Base-by-base conservation (phyloP, 2,888 invertebrate genomes). In the Polyommatus icarus region DNA sequence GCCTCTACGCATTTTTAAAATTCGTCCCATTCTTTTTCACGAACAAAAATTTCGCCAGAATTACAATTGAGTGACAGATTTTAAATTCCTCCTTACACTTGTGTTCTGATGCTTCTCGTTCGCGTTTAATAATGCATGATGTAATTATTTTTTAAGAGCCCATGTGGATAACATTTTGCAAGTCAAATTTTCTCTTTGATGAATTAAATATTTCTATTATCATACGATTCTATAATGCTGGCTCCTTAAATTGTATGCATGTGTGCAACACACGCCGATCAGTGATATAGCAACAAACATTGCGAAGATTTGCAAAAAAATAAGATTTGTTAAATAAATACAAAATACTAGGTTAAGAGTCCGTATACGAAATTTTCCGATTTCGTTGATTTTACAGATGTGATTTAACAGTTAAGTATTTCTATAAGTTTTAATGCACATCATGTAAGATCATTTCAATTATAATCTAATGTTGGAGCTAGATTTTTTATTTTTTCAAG, bases 21-120 rank as follows among this genome's bases (percentile, higher is more conserved):
- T 89, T 87, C 88, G 86, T 84, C 88, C 87, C 86, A 81, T 83
- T 86, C 85, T 90, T 90, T 91, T 92, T 90, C 86, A 81, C 82
- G 90, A 88, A 89, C 89, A n/a, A 46, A 77, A 73, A 75, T 59
- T 72, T 77, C 61, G 24, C 73, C 72, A 36, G 91, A 91, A 92
- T 93, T 90, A 90, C 86, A 87, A 91, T 87, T 87, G 87, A 90
- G 92, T 93, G 94, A 93, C 92, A 93, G 91, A 93, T 91, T 93
- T 92, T 90, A 91, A 93, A 93, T 93, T 93, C 91, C 91, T 91
- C 85, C 90, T 93, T 93, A 93, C 93, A 93, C 93, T 93, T 93
- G 92, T 88, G 61, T 87, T 91, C 89, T 89, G 61, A 12, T 91
- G 87, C 81, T 77, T 75, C 18, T 61, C 76, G 81, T 87, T 85